Evolutionary conservation across 2,888 invertebrate genomes (phyloP), one percentile per base, ranked within the genome.

Genomic region (Drosophila meridiana): DNA sequence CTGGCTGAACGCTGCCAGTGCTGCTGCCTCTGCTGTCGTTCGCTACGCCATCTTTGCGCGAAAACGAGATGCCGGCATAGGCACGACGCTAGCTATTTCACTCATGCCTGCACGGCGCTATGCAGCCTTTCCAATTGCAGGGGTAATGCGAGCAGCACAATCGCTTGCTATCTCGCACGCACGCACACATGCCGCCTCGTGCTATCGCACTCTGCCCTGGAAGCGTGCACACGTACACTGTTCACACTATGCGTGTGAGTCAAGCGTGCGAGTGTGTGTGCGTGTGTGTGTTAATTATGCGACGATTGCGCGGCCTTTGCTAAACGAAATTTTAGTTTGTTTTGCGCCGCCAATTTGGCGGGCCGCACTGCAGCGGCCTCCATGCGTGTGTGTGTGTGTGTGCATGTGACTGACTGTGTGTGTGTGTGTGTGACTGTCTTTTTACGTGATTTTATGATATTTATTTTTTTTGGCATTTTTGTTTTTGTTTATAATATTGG

Each of bases 271-370:
- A 9, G 62, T 45, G 30, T 42, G 36, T 43, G 50, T 48, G 59
- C 30, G 56, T 40, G 30, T 67, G 65, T 47, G 63, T 81, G 73
- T 66, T 81, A 83, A 87, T 81, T 82, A 79, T 70, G 73, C 72
- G 59, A 69, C 57, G 76, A 40, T 73, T 73, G 68, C 67, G 68
- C 56, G 58, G 71, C 69, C 67, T 78, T 68, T 65, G 63, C 61
- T 74, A 48, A 36, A 63, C 70, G 67, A 81, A 73, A 78, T 71
- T 84, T 86, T 81, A 86, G 85, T 86, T 86, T 83, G 88, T 80
- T 80, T 80, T 90, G 87, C 80, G 80, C 85, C 86, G 83, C 90
- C 90, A 86, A 86, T 88, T 83, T 86, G 83, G 82, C 78, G 82
- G 76, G 82, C 80, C 71, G 69, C 77, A 71, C 40, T 64, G 63